These are phyloP conservation scores for Harpalus rubripes DNA, from an alignment of 2,888 invertebrate genomes.

Conservation along the genomic window DNA sequence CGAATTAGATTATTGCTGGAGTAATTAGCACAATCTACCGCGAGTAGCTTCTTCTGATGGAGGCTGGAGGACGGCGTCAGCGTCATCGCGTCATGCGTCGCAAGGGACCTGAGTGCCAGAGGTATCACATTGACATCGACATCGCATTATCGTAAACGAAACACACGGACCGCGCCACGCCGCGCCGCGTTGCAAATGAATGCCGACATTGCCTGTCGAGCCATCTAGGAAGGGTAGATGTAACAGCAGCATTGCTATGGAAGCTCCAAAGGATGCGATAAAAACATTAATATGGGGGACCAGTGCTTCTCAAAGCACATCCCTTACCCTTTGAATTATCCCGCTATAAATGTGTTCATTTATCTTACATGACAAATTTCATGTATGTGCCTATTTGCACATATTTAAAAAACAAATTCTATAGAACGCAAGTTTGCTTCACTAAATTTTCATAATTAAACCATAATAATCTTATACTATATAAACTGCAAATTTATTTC, in stretches of 20 bases:
- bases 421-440: not conserved
- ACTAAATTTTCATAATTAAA: not conserved
- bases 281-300: conserved; percentile 64
- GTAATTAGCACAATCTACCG: conserved; percentile 63
- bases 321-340: not conserved
- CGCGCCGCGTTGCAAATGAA: conserved; percentile 13
- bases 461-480: not conserved
- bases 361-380: conserved; percentile 6
- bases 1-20: conserved; percentile 65
- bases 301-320: not conserved
- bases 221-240: conserved; percentile 2
- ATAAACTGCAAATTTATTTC: too few relatives aligned
- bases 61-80: not conserved
- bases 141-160: conserved; percentile 66
- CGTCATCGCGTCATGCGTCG: conserved; percentile 9
- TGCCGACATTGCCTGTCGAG: not conserved
- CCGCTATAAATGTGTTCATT: not conserved
- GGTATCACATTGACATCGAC: conserved; percentile 65
- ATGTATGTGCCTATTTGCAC: not conserved
- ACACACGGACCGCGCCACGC: conserved; percentile 34
- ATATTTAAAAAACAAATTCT: not conserved
- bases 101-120: conserved; percentile 19
- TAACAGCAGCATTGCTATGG: conserved; percentile 15
- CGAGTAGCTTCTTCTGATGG: conserved; percentile 49
- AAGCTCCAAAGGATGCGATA: conserved; percentile 56